phyloP scores from a whole-genome alignment of 2,888 invertebrate species.

The Nomada goodeniana region DNA sequence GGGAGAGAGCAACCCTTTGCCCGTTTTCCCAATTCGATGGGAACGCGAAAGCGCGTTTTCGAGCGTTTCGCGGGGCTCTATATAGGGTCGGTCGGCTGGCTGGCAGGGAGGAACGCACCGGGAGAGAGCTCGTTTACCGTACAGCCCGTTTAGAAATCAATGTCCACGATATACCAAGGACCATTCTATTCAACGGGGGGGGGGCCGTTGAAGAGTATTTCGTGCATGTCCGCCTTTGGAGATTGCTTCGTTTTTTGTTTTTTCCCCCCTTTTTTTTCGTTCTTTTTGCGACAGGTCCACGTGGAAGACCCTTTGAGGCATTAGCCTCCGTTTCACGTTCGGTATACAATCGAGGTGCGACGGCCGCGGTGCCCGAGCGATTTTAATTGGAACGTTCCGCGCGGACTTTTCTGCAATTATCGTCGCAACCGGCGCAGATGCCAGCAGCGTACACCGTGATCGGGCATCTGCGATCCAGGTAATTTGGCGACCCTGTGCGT shows the following conservation, averaged over 20 bases:
- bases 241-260: background rate
- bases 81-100: constrained; percentile 24
- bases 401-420: background rate
- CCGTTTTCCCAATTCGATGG: constrained; percentile 76
- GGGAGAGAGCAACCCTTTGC: constrained; percentile 75
- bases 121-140: constrained; percentile 72
- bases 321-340: background rate
- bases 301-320: constrained; percentile 8
- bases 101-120: constrained; percentile 37
- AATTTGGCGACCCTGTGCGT: constrained; percentile 15
- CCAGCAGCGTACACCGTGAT: background rate
- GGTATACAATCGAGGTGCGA: background rate
- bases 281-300: background rate
- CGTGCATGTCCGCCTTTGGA: constrained; percentile 3
- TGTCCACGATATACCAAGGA: constrained; percentile 59
- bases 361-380: too few species aligned
- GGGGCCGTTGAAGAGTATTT: constrained; percentile 35
- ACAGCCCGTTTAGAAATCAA: constrained; percentile 76
- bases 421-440: background rate
- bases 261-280: too few species aligned
- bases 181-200: constrained; percentile 44
- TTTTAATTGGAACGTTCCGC: too few species aligned
- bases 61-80: constrained; percentile 63
- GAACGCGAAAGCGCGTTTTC: constrained; percentile 75
- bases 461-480: background rate